Percentiles rank a stretch among this genome's conserved stretches.
Evolutionary conservation across 2,113 vertebrate genomes (phyloP).

Genomic region (Plotosus lineatus): DNA sequence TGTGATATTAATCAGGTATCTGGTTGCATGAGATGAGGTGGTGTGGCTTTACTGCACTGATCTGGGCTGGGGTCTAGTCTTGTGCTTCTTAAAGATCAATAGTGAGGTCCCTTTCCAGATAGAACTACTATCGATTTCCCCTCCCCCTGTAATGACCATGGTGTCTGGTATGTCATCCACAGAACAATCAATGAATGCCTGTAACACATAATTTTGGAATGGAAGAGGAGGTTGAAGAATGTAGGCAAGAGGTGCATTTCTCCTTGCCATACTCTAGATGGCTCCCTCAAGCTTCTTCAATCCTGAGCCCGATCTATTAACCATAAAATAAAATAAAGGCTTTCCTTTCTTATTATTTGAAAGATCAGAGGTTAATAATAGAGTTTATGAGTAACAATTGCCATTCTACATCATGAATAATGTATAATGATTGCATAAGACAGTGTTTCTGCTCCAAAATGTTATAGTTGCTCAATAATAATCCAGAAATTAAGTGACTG

Average conservation of each 20-base stretch:
- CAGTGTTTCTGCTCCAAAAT: background rate
- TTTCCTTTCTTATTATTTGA: background rate
- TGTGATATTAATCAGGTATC: conserved; percentile 42
- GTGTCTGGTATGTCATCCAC: conserved; percentile 72
- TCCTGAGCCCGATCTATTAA: background rate
- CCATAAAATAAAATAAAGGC: background rate
- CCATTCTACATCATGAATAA: background rate
- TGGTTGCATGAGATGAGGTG: conserved; percentile 51
- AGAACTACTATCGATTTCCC: conserved; percentile 70
- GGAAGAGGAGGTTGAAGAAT: conserved; percentile 54
- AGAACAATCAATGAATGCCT: conserved; percentile 67
- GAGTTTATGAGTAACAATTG: background rate
- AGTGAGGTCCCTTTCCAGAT: conserved; percentile 73
- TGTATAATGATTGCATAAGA: background rate
- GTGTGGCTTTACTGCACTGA: conserved; percentile 36
- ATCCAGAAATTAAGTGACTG: background rate
- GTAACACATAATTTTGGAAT: conserved; percentile 66
- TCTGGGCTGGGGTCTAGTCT: conserved; percentile 52
- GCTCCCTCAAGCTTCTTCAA: conserved; percentile 56
- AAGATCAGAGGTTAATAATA: background rate
- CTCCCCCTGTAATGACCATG: conserved; percentile 65
- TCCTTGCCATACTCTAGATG: conserved; percentile 62
- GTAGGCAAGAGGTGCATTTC: conserved; percentile 29
- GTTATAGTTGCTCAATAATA: background rate
- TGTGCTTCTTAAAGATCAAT: conserved; percentile 67